These are phyloP conservation scores for Brachymystax lenok DNA, from an alignment of 2,797 vertebrate genomes.

Conservation along the genomic window DNA sequence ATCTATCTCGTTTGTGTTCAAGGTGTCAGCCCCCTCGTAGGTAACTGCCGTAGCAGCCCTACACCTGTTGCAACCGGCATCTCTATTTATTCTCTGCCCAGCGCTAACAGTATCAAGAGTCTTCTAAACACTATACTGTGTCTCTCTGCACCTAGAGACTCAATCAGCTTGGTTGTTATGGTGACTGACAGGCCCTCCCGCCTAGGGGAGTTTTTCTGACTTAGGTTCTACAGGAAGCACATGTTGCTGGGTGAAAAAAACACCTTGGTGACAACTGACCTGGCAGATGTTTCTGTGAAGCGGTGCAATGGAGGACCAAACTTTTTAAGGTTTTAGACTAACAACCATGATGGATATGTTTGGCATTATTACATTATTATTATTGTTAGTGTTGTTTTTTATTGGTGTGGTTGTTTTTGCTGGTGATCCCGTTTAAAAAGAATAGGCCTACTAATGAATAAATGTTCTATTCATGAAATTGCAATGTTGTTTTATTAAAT, in stretches of 20 bases:
- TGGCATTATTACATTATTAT: slow-evolving; percentile 52
- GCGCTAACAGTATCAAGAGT: slow-evolving; percentile 58
- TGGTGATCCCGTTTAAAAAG: slow-evolving; percentile 58
- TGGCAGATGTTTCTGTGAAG: slow-evolving; percentile 67
- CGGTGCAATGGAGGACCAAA: slow-evolving; percentile 75
- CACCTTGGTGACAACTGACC: slow-evolving; percentile 55
- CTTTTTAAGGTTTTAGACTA: slow-evolving; percentile 39
- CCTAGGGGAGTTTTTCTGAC: slow-evolving; percentile 56
- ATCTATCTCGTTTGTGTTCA: slow-evolving; percentile 24
- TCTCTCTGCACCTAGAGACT: slow-evolving; percentile 58
- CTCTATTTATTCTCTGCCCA: slow-evolving; percentile 67
- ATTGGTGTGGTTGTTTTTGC: slow-evolving; percentile 66
- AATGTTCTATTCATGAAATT: slow-evolving; percentile 36
- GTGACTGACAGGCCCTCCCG: slow-evolving; percentile 56
- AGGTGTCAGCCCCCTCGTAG: slow-evolving; percentile 82
- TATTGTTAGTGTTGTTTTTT: slow-evolving; percentile 60
- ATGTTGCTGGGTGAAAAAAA: slow-evolving; percentile 17
- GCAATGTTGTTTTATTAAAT: slow-evolving; percentile 15
- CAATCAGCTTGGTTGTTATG: slow-evolving; percentile 61
- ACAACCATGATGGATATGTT: slow-evolving; percentile 46
- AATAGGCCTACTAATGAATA: slow-evolving; percentile 72
- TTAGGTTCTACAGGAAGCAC: slow-evolving; percentile 59
- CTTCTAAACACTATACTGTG: slow-evolving; percentile 57
- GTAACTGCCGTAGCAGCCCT: slow-evolving; percentile 66
- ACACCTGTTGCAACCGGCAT: slow-evolving; percentile 60